Evolutionary conservation across 1,140 invertebrate genomes (phyloP).

Genomic region (Bombus affinis): DNA sequence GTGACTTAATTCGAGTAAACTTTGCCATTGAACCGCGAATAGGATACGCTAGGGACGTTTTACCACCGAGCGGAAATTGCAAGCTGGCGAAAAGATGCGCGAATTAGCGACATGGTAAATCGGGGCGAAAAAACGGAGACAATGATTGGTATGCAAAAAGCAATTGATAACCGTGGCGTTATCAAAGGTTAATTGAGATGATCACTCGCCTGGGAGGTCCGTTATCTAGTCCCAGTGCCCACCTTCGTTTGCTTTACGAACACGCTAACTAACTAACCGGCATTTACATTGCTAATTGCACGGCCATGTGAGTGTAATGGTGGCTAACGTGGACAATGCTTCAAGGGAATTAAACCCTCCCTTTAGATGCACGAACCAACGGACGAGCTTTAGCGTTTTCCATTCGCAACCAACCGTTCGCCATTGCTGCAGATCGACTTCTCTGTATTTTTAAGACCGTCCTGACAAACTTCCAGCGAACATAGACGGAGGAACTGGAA

Average conservation of each 20-base stretch:
- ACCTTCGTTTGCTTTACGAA: slow-evolving; percentile 75
- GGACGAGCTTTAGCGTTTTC: slow-evolving; percentile 17
- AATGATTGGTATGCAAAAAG: slow-evolving; percentile 54
- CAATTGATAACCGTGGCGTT: slow-evolving; percentile 70
- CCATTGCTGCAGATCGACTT: slow-evolving; percentile 20
- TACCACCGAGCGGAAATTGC: background rate
- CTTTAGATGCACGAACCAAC: slow-evolving; percentile 37
- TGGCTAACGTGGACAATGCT: slow-evolving; percentile 78
- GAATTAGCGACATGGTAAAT: background rate
- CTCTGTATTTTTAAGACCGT: slow-evolving; percentile 15
- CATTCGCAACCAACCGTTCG: slow-evolving; percentile 35
- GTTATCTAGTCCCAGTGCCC: slow-evolving; percentile 75
- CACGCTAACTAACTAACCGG: slow-evolving; percentile 81
- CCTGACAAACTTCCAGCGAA: slow-evolving; percentile 4
- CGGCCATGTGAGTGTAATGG: slow-evolving; percentile 77
- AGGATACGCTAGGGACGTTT: no score
- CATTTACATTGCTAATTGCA: slow-evolving; percentile 83
- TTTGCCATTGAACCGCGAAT: no score
- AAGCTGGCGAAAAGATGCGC: background rate
- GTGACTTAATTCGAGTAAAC: no score
- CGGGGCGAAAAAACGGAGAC: background rate
- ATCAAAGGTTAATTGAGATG: slow-evolving; percentile 74
- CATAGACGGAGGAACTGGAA: background rate
- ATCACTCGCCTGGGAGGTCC: slow-evolving; percentile 80
- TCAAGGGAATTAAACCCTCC: slow-evolving; percentile 69